Conservation (phyloP, 2,888 invertebrate species). For the Ceramica pisi region DNA sequence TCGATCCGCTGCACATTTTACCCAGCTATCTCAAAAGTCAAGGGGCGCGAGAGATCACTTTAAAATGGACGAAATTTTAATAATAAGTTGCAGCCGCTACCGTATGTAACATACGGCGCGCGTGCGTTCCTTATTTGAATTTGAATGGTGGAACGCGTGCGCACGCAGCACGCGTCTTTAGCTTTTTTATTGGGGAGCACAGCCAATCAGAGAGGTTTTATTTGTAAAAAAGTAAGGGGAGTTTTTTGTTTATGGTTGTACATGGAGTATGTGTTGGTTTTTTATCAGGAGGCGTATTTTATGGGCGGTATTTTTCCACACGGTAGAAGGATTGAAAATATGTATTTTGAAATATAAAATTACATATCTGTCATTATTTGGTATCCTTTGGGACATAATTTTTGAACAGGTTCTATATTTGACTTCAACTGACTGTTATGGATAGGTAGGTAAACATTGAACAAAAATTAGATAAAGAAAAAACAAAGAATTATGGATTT, state of each 20-base stretch:
- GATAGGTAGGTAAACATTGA: neutral
- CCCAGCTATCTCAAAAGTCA: neutral
- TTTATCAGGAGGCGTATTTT: conserved; percentile 79
- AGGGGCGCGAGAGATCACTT: conserved; percentile 64
- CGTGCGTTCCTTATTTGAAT: conserved; percentile 87
- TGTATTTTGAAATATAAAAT: neutral
- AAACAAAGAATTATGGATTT: neutral
- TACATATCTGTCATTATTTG: too few species aligned
- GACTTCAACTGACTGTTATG: neutral
- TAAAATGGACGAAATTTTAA: conserved; percentile 80
- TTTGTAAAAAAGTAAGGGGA: conserved; percentile 84
- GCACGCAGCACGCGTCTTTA: conserved; percentile 85
- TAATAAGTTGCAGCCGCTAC: conserved; percentile 86
- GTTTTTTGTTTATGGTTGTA: conserved; percentile 78
- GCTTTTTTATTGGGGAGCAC: conserved; percentile 85
- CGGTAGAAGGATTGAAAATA: neutral
- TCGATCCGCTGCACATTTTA: conserved; percentile 28
- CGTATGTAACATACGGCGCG: conserved; percentile 81
- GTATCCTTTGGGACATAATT: neutral
- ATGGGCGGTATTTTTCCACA: conserved; percentile 46
- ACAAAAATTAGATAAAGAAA: too few species aligned
- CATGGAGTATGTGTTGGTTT: conserved; percentile 70
- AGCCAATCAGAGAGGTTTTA: conserved; percentile 83
- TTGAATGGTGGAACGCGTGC: conserved; percentile 85
- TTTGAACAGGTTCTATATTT: too few species aligned